A percentile compares a stretch with the other conserved stretches of the same genome.
Evolutionary conservation across 2,113 vertebrate genomes (phyloP).

Genomic region (Hippocampus comes): DNA sequence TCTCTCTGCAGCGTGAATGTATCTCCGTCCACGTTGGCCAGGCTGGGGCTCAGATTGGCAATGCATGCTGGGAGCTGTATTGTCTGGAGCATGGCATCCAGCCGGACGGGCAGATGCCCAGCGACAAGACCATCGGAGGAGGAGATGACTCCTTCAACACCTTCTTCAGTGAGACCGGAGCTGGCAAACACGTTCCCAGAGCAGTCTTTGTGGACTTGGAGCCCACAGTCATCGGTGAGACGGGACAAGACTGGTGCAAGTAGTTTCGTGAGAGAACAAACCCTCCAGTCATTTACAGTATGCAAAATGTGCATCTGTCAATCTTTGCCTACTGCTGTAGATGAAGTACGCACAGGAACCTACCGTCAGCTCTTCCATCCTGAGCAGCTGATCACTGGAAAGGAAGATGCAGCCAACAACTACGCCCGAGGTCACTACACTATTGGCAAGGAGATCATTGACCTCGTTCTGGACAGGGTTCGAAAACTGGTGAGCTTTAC

Average conservation of each 20-base stretch:
- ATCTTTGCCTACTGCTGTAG: conserved; percentile 17
- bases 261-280: background rate
- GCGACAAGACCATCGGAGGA: conserved; percentile 62
- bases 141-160: conserved; percentile 73
- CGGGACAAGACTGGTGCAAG: background rate
- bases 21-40: conserved; percentile 70
- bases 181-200: conserved; percentile 71
- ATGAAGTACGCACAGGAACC: conserved; percentile 78
- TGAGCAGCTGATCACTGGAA: conserved; percentile 82
- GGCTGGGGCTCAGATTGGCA: conserved; percentile 83
- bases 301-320: background rate
- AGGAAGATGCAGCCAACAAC: conserved; percentile 85
- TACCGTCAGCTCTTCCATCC: conserved; percentile 84
- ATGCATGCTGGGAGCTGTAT: conserved; percentile 84
- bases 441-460: conserved; percentile 69
- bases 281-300: background rate
- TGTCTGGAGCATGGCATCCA: conserved; percentile 86
- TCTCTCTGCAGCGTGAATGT: conserved; percentile 60
- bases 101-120: conserved; percentile 69
- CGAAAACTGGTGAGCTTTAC: conserved; percentile 61
- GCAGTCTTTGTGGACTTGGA: conserved; percentile 72
- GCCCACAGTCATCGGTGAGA: conserved; percentile 67
- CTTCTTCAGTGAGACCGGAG: conserved; percentile 73
- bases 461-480: conserved; percentile 65
- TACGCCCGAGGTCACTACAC: conserved; percentile 79